Evolutionary conservation across 1,140 invertebrate genomes (phyloP).

Genomic region (Batillaria attramentaria): DNA sequence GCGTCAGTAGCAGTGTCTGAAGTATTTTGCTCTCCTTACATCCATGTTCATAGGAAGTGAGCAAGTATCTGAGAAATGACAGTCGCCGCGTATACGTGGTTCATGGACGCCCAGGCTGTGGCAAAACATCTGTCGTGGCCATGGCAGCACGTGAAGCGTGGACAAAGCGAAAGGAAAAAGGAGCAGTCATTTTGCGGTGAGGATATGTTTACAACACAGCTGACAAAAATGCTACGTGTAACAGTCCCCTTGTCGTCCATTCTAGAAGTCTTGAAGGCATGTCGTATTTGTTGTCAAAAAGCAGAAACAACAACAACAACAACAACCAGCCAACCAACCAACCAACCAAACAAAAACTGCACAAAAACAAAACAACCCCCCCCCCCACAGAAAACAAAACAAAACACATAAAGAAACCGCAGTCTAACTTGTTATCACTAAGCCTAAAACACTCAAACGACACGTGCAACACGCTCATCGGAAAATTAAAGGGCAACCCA

Average conservation of each 20-base stretch:
- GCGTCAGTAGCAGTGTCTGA: background rate
- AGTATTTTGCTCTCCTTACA: background rate
- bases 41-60: constrained; percentile 51
- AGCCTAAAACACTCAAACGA: too few relatives aligned
- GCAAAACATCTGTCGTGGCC: constrained; percentile 63
- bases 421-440: too few relatives aligned
- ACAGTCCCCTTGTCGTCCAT: background rate
- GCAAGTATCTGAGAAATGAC: constrained; percentile 49
- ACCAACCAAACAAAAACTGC: too few relatives aligned
- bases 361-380: too few relatives aligned
- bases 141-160: constrained; percentile 41
- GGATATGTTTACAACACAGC: background rate
- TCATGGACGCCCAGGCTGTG: constrained; percentile 61
- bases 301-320: too few relatives aligned
- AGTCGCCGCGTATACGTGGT: constrained; percentile 59
- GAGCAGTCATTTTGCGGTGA: constrained; percentile 47
- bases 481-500: too few relatives aligned
- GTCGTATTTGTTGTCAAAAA: too few relatives aligned
- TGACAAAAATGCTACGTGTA: constrained; percentile 8
- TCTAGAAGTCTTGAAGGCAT: too few relatives aligned
- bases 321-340: too few relatives aligned
- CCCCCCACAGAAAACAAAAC: too few relatives aligned
- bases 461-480: too few relatives aligned
- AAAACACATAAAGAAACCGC: too few relatives aligned
- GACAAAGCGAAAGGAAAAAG: background rate